These are phyloP conservation scores for Aspiorhynchus laticeps DNA, from an alignment of 2,113 vertebrate genomes.

Conservation along the genomic window DNA sequence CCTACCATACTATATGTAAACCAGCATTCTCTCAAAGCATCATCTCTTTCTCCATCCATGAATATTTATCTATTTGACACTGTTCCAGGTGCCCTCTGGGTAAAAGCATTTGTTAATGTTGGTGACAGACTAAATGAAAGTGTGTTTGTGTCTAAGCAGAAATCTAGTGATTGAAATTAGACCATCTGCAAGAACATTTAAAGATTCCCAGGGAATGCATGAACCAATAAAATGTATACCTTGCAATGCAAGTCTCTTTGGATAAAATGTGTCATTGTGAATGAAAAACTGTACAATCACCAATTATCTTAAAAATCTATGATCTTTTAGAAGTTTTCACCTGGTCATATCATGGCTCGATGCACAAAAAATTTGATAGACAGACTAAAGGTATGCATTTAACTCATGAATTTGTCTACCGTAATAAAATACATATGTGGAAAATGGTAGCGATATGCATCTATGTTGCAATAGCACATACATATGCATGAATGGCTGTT, in stretches of 20 bases:
- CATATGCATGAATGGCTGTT: constrained; percentile 20
- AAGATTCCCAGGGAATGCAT: constrained; percentile 6
- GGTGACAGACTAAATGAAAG: constrained; percentile 20
- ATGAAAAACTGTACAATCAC: not conserved
- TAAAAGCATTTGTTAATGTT: constrained; percentile 45
- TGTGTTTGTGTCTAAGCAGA: constrained; percentile 42
- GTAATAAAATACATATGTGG: not conserved
- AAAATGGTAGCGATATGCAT: not conserved
- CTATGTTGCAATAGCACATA: not conserved
- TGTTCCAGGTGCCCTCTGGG: constrained; percentile 43
- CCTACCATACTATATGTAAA: not conserved
- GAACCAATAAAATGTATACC: not conserved
- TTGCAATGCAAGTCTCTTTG: not conserved
- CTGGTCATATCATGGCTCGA: not conserved
- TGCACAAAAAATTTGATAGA: constrained; percentile 35
- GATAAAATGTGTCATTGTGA: not conserved
- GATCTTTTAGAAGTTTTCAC: constrained; percentile 43
- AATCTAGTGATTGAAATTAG: constrained; percentile 45
- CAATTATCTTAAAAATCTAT: constrained; percentile 58
- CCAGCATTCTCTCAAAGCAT: not conserved
- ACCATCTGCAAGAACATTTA: constrained; percentile 41
- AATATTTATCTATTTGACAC: constrained; percentile 45
- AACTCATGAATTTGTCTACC: not conserved
- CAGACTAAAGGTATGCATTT: constrained; percentile 14
- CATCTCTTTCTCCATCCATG: constrained; percentile 17